Percentiles rank a stretch among this genome's conserved stretches.
These are phyloP conservation scores for Oasisia sp. DNA, from an alignment of 2,888 invertebrate species.

Conservation along the genomic window DNA sequence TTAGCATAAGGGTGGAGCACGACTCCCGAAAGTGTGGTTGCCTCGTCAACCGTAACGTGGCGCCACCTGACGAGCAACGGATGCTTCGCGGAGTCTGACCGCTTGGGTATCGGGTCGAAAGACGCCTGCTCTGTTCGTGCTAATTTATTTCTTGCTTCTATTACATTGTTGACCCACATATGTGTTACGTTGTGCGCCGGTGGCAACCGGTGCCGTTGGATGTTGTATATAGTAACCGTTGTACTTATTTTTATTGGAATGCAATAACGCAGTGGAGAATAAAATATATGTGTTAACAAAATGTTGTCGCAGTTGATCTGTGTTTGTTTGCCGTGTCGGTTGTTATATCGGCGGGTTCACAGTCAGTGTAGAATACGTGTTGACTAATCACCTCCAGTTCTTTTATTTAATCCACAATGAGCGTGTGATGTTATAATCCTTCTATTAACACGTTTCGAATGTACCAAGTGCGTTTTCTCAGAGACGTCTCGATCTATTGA, in stretches of 20 bases:
- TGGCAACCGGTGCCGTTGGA: background rate
- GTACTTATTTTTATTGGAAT: slow-evolving; percentile 13
- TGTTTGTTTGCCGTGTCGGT: background rate
- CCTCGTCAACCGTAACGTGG: background rate
- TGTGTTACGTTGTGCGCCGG: background rate
- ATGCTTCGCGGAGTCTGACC: background rate
- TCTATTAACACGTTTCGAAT: no score
- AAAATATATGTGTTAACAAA: slow-evolving; percentile 6
- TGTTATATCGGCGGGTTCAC: background rate
- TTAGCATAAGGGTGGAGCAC: background rate
- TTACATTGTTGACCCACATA: background rate
- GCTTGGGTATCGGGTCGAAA: background rate
- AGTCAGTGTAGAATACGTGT: no score
- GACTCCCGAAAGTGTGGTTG: background rate
- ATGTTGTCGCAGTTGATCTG: background rate
- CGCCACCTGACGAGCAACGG: background rate
- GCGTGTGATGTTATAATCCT: no score
- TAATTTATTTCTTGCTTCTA: slow-evolving; percentile 7
- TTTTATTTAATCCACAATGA: no score
- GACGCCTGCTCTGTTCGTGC: background rate
- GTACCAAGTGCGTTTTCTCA: no score
- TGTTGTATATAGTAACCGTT: background rate
- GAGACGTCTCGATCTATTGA: no score
- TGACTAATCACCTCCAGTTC: no score
- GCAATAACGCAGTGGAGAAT: slow-evolving; percentile 10